Conservation (phyloP, 2,888 invertebrate genomes). For the Philaethria dido region DNA sequence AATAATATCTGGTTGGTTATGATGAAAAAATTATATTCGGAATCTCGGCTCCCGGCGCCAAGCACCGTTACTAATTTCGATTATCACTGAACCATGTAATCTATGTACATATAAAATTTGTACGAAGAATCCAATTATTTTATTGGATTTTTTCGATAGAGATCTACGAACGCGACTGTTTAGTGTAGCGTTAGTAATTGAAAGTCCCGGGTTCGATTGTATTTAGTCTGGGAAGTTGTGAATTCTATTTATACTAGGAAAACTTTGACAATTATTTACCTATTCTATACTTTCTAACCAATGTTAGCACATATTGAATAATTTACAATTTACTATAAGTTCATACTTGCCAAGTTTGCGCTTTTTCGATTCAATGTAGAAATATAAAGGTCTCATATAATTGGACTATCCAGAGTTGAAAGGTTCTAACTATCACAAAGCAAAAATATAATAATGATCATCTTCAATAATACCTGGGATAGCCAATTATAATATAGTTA, state of each 20-base stretch:
- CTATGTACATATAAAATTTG: conserved; percentile 19
- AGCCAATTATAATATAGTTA: too few relatives aligned
- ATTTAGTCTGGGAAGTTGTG: background rate
- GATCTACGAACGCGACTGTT: background rate
- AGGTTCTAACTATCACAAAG: too few relatives aligned
- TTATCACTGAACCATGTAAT: conserved; percentile 20
- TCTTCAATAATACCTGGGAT: too few relatives aligned
- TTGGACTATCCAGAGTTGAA: too few relatives aligned
- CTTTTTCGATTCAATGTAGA: too few relatives aligned
- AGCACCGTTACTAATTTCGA: conserved; percentile 18
- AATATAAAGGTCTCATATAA: too few relatives aligned
- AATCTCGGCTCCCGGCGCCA: conserved; percentile 12
- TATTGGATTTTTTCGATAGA: conserved; percentile 10
- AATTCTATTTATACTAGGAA: background rate
- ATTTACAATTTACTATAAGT: too few relatives aligned
- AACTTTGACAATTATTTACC: background rate
- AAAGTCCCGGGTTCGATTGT: background rate
- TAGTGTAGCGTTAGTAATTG: conserved; percentile 1
- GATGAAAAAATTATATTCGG: conserved; percentile 15
- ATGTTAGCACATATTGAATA: background rate
- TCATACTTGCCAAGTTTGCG: too few relatives aligned
- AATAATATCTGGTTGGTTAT: background rate
- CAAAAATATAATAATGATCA: too few relatives aligned
- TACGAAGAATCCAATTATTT: conserved; percentile 20
- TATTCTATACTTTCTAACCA: background rate